These are phyloP conservation scores for Platichthys flesus DNA, from an alignment of 2,113 vertebrate genomes.

Conservation along the genomic window DNA sequence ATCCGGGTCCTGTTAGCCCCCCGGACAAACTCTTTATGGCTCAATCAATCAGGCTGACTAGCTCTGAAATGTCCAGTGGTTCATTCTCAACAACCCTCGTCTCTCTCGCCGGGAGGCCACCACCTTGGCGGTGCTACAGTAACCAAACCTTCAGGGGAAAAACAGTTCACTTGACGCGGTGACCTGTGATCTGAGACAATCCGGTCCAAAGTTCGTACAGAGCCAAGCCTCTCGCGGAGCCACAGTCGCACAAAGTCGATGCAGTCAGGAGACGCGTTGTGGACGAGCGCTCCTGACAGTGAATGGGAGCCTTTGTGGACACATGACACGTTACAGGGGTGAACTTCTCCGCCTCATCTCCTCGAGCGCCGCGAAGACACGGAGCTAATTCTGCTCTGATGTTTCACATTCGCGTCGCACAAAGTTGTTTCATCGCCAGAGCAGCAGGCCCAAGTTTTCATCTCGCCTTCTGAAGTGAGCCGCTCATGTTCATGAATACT, in stretches of 20 bases:
- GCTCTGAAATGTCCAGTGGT: constrained; percentile 64
- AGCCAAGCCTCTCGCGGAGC: constrained; percentile 10
- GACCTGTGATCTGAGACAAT: constrained; percentile 23
- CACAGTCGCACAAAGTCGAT: constrained; percentile 18
- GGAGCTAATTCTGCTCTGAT: constrained; percentile 51
- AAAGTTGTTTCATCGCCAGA: constrained; percentile 35
- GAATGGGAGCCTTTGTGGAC: constrained; percentile 48
- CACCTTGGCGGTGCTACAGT: neutral
- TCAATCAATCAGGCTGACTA: constrained; percentile 76
- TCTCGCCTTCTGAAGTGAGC: constrained; percentile 50
- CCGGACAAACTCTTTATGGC: constrained; percentile 73
- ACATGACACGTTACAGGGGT: constrained; percentile 30
- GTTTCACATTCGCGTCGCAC: constrained; percentile 47
- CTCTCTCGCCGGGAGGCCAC: constrained; percentile 38
- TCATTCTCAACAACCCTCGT: constrained; percentile 43
- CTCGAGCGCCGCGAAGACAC: neutral
- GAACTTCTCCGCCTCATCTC: constrained; percentile 15
- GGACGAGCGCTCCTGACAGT: constrained; percentile 8
- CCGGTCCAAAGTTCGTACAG: neutral
- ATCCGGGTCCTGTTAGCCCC: constrained; percentile 65
- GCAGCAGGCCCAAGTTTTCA: constrained; percentile 47
- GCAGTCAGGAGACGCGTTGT: constrained; percentile 26
- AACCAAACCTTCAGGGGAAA: constrained; percentile 31
- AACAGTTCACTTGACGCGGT: constrained; percentile 9
- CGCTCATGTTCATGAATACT: constrained; percentile 70